These are phyloP conservation scores for Labrus mixtus DNA, from an alignment of 2,113 vertebrate genomes.

Conservation along the genomic window DNA sequence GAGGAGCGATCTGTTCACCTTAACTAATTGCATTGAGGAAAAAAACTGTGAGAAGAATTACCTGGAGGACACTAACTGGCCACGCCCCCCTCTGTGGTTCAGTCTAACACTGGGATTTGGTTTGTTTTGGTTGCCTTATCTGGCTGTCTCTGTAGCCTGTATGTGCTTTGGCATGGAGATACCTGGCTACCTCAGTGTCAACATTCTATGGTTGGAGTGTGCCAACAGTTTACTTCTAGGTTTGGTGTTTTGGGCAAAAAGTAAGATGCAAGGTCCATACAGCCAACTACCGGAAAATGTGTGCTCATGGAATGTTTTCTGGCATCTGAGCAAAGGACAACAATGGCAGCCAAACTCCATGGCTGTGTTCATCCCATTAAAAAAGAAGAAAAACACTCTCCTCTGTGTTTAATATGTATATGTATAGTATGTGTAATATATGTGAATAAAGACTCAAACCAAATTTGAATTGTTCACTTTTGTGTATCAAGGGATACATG, in stretches of 20 bases:
- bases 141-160: slow-evolving; percentile 48
- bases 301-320: slow-evolving; percentile 73
- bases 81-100: slow-evolving; percentile 52
- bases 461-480: too few species aligned
- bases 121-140: slow-evolving; percentile 75
- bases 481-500: too few species aligned
- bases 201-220: slow-evolving; percentile 81
- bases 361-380: slow-evolving; percentile 31
- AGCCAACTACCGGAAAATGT: slow-evolving; percentile 61
- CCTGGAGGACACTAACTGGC: background rate
- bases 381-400: background rate
- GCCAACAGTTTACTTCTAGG: slow-evolving; percentile 75
- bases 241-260: slow-evolving; percentile 70
- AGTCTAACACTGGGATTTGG: slow-evolving; percentile 72
- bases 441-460: background rate
- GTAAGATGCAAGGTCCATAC: slow-evolving; percentile 44
- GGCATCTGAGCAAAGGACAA: slow-evolving; percentile 71
- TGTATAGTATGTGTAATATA: too few species aligned
- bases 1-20: slow-evolving; percentile 52
- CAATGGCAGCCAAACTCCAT: background rate
- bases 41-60: background rate
- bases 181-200: slow-evolving; percentile 77
- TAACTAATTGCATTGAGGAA: background rate
- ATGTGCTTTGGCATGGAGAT: slow-evolving; percentile 42
- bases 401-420: slow-evolving; percentile 8